Conservation (phyloP, 2,113 vertebrate species). For the Prunella fulvescens region DNA sequence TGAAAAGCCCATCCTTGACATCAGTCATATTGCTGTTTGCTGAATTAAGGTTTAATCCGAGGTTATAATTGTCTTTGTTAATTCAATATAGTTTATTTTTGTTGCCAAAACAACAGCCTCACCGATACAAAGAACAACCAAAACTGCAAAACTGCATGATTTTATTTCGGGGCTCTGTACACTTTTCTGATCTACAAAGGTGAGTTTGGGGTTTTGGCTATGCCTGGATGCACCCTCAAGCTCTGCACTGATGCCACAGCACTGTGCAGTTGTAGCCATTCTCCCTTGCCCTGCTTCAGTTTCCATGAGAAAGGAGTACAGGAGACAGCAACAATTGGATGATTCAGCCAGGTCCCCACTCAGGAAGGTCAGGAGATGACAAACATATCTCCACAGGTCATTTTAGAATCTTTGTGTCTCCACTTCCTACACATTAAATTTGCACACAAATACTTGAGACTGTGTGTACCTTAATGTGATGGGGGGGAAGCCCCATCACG, state of each 20-base stretch:
- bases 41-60: not conserved
- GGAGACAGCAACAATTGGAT: not conserved
- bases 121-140: not conserved
- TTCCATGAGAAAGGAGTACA: not conserved
- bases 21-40: fast-evolving
- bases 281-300: not conserved
- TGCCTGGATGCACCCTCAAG: not conserved
- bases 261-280: not conserved
- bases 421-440: not conserved
- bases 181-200: not conserved
- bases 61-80: not conserved
- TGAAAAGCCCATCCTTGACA: not conserved
- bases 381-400: not conserved
- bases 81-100: not conserved
- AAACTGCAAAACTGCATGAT: not conserved
- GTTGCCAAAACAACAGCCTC: not conserved
- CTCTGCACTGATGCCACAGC: not conserved
- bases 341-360: not conserved
- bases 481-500: not conserved
- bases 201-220: not conserved
- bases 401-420: not conserved
- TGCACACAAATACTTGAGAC: not conserved
- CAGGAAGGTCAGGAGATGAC: not conserved
- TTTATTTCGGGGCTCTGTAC: not conserved
- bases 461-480: not conserved